phyloP scores from a whole-genome alignment of 2,888 invertebrate species.

The Erebia aethiops region DNA sequence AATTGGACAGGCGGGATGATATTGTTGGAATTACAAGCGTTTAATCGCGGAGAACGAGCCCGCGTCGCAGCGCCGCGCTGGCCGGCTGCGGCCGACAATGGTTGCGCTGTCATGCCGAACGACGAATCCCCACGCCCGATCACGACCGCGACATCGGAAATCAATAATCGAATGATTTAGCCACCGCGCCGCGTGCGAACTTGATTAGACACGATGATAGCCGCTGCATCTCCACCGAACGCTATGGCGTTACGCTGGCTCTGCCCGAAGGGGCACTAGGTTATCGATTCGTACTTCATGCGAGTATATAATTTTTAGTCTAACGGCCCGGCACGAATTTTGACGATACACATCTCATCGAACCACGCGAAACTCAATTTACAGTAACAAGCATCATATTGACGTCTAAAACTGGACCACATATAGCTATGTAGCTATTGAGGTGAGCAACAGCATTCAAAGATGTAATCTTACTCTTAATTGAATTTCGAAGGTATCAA shows the following conservation, averaged over 20 bases:
- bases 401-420: constrained; percentile 59
- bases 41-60: constrained; percentile 76
- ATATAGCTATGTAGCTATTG: constrained; percentile 48
- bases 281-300: constrained; percentile 68
- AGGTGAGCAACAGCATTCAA: constrained; percentile 41
- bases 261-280: constrained; percentile 65
- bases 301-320: constrained; percentile 67
- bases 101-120: constrained; percentile 75
- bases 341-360: constrained; percentile 70
- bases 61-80: constrained; percentile 58
- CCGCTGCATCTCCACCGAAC: constrained; percentile 66
- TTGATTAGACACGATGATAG: constrained; percentile 81
- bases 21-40: constrained; percentile 81
- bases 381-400: constrained; percentile 66
- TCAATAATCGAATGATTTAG: constrained; percentile 83
- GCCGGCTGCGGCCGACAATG: constrained; percentile 71
- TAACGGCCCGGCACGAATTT: constrained; percentile 76
- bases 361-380: constrained; percentile 64
- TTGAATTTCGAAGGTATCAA: constrained; percentile 28
- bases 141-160: constrained; percentile 83
- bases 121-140: constrained; percentile 72
- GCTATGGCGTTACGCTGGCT: constrained; percentile 46
- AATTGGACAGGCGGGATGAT: constrained; percentile 73
- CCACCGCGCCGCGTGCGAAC: constrained; percentile 82
- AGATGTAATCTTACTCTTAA: constrained; percentile 26